Percentiles rank a stretch among this genome's conserved stretches.
Conservation (phyloP, 2,113 vertebrate genomes). For the Capricornis sumatraensis region DNA sequence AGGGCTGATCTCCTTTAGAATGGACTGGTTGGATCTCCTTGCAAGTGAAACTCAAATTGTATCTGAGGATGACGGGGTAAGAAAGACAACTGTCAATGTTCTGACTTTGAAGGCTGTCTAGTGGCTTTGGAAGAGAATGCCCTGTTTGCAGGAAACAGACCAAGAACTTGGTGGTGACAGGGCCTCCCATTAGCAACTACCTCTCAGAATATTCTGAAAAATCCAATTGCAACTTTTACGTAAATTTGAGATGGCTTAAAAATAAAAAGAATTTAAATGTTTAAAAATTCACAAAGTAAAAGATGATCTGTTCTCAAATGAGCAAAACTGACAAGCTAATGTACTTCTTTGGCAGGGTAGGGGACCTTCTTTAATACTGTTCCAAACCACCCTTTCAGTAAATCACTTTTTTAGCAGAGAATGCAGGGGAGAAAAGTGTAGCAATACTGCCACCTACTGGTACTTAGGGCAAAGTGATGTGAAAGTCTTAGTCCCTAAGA, state of each 20-base stretch:
- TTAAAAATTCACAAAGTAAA: not conserved
- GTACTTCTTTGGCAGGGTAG: no score
- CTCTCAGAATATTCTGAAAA: not conserved
- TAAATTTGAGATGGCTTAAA: not conserved
- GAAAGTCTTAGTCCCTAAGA: not conserved
- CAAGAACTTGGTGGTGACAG: not conserved
- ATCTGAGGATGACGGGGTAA: not conserved
- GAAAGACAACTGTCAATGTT: fast-evolving
- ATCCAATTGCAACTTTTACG: not conserved
- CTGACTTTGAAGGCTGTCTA: not conserved
- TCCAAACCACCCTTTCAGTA: not conserved
- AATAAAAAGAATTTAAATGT: not conserved
- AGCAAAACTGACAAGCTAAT: not conserved
- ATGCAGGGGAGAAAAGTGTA: not conserved
- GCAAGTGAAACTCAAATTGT: not conserved
- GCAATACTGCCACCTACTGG: slow-evolving; percentile 54
- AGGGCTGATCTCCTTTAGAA: no score
- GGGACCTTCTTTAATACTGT: not conserved
- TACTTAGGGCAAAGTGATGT: not conserved
- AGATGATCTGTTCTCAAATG: not conserved
- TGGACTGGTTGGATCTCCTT: no score
- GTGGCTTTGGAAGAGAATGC: not conserved
- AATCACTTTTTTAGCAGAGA: not conserved
- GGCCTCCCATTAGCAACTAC: not conserved
- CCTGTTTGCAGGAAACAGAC: not conserved